These are phyloP conservation scores for Anguilla rostrata DNA, from an alignment of 2,113 vertebrate genomes.

Conservation along the genomic window DNA sequence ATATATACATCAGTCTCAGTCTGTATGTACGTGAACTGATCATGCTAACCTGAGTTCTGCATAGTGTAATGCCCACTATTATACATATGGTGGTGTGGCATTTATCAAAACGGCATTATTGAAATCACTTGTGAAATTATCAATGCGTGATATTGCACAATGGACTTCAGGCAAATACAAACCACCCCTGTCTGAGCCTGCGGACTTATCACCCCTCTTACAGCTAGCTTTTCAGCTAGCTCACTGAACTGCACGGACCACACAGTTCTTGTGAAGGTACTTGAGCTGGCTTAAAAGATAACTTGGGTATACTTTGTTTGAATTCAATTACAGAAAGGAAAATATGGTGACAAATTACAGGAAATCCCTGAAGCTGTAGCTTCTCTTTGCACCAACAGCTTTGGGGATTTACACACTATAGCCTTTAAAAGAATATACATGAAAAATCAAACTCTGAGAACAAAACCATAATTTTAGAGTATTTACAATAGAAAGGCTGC, in stretches of 20 bases:
- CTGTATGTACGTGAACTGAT: neutral
- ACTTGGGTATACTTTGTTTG: conserved; percentile 25
- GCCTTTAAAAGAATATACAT: neutral
- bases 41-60: neutral
- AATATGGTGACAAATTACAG: neutral
- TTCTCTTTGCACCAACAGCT: neutral
- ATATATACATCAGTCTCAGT: neutral
- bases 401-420: neutral
- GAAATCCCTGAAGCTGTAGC: neutral
- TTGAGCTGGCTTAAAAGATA: conserved; percentile 10
- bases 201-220: neutral
- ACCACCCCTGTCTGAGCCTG: neutral
- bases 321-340: neutral
- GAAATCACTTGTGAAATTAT: neutral
- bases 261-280: conserved; percentile 28
- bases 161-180: neutral
- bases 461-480: neutral
- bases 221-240: conserved; percentile 43
- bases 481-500: neutral
- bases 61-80: neutral
- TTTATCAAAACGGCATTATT: neutral
- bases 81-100: neutral
- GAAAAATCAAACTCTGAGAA: neutral
- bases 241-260: conserved; percentile 41
- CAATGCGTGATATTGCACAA: neutral